Evolutionary conservation across 1,140 invertebrate genomes (phyloP).

Genomic region (Melanaphis sacchari): DNA sequence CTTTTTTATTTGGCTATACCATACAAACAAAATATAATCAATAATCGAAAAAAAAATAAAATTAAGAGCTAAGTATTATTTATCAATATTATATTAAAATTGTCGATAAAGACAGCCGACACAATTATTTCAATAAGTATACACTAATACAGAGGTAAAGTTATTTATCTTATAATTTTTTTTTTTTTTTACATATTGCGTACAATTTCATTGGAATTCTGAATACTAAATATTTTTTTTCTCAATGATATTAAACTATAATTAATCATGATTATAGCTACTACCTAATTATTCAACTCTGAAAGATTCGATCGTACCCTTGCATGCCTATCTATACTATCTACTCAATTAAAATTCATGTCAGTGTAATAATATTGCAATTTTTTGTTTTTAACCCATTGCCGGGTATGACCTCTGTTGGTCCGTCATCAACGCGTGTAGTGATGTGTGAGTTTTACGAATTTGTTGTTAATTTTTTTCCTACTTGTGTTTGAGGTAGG

Average conservation of each 20-base stretch:
- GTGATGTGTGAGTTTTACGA: not conserved
- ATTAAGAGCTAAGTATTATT: not conserved
- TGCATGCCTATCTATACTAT: not conserved
- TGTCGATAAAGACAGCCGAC: not conserved
- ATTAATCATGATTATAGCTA: not conserved
- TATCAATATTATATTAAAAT: not conserved
- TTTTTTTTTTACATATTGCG: not conserved
- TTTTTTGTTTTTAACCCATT: not conserved
- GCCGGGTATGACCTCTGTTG: not conserved
- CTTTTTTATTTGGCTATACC: not conserved
- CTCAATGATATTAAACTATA: too few relatives aligned
- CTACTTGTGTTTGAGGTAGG: not conserved
- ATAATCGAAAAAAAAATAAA: too few relatives aligned
- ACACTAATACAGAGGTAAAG: not conserved
- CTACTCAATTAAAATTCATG: not conserved
- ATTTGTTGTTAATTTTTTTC: not conserved
- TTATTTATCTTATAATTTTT: not conserved
- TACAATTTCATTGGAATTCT: not conserved
- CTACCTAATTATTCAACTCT: not conserved
- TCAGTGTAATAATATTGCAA: not conserved
- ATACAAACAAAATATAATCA: too few relatives aligned
- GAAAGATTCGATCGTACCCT: not conserved
- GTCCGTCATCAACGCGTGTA: not conserved
- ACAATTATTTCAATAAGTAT: not conserved
- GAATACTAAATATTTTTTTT: not conserved